A percentile compares a stretch with the other conserved stretches of the same genome.
These are phyloP conservation scores for Euproctis similis DNA, from an alignment of 2,888 invertebrate species.

Conservation along the genomic window DNA sequence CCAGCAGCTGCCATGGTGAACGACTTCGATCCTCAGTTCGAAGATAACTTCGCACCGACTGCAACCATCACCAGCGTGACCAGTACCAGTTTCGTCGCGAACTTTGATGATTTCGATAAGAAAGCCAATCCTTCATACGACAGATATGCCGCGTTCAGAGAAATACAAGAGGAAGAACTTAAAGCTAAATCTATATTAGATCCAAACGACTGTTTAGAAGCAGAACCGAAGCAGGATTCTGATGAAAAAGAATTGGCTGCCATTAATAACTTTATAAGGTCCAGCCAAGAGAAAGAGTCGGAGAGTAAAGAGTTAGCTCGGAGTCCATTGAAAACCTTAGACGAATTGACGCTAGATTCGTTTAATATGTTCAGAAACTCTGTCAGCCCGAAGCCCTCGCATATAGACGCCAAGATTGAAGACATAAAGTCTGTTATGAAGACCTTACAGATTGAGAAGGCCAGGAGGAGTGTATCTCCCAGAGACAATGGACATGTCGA, in stretches of 20 bases:
- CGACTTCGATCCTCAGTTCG: constrained; percentile 75
- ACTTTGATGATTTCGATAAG: constrained; percentile 78
- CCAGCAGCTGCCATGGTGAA: constrained; percentile 20
- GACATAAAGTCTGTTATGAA: constrained; percentile 69
- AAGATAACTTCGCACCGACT: constrained; percentile 77
- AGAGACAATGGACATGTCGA: constrained; percentile 64
- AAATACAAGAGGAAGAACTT: constrained; percentile 85
- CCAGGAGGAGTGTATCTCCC: constrained; percentile 56
- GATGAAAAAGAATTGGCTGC: constrained; percentile 54
- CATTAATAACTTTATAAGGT: constrained; percentile 46
- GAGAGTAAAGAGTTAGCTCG: constrained; percentile 43
- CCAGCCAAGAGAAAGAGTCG: constrained; percentile 37
- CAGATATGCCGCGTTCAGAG: constrained; percentile 91
- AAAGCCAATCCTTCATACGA: constrained; percentile 80
- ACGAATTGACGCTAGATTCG: constrained; percentile 57
- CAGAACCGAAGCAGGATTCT: constrained; percentile 49
- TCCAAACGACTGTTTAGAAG: constrained; percentile 35
- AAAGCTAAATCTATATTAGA: constrained; percentile 63
- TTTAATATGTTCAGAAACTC: constrained; percentile 62
- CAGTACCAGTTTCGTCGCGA: constrained; percentile 78
- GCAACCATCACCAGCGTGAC: no score
- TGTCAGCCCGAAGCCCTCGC: constrained; percentile 61
- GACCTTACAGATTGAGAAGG: constrained; percentile 53
- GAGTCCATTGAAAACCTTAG: constrained; percentile 58
- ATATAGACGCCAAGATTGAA: constrained; percentile 64